Base-by-base conservation (phyloP, 2,113 vertebrate species). In the Protomyctophum bolini region DNA sequence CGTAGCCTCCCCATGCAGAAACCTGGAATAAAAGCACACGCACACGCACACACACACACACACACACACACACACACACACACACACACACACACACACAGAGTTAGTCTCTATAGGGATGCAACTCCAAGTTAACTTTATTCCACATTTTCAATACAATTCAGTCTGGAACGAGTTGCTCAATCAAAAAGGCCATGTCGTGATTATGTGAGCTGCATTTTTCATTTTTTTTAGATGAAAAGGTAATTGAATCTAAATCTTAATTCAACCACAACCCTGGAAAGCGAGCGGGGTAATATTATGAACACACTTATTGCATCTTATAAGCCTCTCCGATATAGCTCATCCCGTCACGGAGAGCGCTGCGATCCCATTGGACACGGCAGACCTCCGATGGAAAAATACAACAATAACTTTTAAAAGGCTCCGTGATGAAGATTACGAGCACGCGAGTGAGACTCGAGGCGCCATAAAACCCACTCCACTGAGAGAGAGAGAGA, bases 1-100 rank as follows among this genome's bases (percentile, higher is more conserved):
- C 97, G 68, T 98, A 98, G 68, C 98, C 98, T 88, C 98, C 98
- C 98, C 98, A 99, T n/a, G 97, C 98, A 57, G 98, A 99, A 71
- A 99, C 97, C 97, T 99, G 70, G 0, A 71, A 86, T 9, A 83
- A 41, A 85, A 33, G 87, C 15, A 72, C 6, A 76, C 10, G 69
- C 8, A 59, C 28, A 70, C 10, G 47, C 8, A 58, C 10, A 77
- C 10, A 55, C 29, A 48, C 46, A 15, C 15, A 8, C n/a, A 55
- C 33, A 62, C 49, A 62, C 58, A 45, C 58, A 70, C 69, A 54
- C 59, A 55, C n/a, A 54, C 47, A 60, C 57, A 51, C 28, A 46
- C 63, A 58, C 21, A 33, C 46, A 58, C 52, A 72, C 29, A 56
- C 54, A 41, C 12, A 41, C 5, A 41, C 55, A 14, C 6, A 63